Evolutionary conservation across 2,113 vertebrate genomes (phyloP).

Genomic region (Gavialis gangeticus): DNA sequence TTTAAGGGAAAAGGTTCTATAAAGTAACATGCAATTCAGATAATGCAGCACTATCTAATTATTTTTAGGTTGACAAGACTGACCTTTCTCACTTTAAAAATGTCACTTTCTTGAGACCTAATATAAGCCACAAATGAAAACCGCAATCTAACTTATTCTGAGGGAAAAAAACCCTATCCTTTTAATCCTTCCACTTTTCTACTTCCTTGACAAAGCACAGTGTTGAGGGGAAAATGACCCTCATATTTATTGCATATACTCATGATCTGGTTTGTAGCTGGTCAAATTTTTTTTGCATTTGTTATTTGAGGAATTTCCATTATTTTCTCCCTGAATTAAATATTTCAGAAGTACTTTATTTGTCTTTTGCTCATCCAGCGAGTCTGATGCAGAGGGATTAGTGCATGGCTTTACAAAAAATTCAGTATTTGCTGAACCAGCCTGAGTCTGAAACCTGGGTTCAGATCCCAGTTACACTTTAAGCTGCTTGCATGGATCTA

Average conservation of each 20-base stretch:
- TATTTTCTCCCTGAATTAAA: background rate
- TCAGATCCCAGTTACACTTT: background rate
- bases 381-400: background rate
- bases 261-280: background rate
- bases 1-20: conserved; percentile 17
- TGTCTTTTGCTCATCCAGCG: background rate
- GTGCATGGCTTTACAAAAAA: fast-evolving
- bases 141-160: background rate
- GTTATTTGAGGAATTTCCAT: background rate
- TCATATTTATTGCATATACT: background rate
- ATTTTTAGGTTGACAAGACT: conserved; percentile 49
- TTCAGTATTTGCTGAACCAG: background rate
- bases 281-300: background rate
- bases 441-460: background rate
- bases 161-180: background rate
- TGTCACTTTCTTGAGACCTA: conserved; percentile 7
- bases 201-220: background rate
- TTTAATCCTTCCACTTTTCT: background rate
- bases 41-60: conserved; percentile 32
- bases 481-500: background rate
- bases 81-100: conserved; percentile 42
- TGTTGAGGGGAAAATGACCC: background rate
- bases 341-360: background rate
- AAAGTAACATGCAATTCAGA: conserved; percentile 6
- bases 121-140: conserved; percentile 2